phyloP scores from a whole-genome alignment of 1,140 invertebrate species.

The Centruroides sculpturatus region DNA sequence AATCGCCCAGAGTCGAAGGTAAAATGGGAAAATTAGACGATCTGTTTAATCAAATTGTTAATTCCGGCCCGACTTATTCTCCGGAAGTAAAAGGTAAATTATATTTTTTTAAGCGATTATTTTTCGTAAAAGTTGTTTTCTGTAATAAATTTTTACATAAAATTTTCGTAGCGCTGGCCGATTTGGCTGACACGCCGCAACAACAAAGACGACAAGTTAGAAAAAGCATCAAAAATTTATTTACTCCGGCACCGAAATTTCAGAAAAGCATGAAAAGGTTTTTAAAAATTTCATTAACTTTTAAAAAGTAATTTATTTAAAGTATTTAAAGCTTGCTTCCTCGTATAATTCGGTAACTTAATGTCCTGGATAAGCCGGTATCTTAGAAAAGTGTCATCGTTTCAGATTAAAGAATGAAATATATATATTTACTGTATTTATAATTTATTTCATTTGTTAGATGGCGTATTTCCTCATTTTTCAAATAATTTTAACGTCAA shows the following conservation, averaged over 20 bases:
- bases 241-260: constrained; percentile 86
- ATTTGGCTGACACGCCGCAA: constrained; percentile 19
- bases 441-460: too few species aligned
- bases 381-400: too few species aligned
- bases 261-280: constrained; percentile 79
- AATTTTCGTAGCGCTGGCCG: neutral
- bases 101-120: too few species aligned
- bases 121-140: too few species aligned
- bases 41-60: constrained; percentile 42
- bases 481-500: too few species aligned
- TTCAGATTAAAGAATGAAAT: too few species aligned
- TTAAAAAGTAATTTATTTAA: neutral
- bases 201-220: constrained; percentile 57
- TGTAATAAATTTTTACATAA: too few species aligned
- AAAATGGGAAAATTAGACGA: constrained; percentile 54
- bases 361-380: too few species aligned
- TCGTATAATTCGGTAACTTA: too few species aligned
- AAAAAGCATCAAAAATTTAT: constrained; percentile 84
- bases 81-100: constrained; percentile 28
- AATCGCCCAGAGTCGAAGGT: constrained; percentile 48
- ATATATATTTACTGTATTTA: too few species aligned
- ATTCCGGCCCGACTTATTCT: constrained; percentile 26
- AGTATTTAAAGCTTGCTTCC: too few species aligned
- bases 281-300: constrained; percentile 19
- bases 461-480: too few species aligned